Evolutionary conservation across 2,888 invertebrate species (phyloP).

Genomic region (Polyommatus iphigenia): DNA sequence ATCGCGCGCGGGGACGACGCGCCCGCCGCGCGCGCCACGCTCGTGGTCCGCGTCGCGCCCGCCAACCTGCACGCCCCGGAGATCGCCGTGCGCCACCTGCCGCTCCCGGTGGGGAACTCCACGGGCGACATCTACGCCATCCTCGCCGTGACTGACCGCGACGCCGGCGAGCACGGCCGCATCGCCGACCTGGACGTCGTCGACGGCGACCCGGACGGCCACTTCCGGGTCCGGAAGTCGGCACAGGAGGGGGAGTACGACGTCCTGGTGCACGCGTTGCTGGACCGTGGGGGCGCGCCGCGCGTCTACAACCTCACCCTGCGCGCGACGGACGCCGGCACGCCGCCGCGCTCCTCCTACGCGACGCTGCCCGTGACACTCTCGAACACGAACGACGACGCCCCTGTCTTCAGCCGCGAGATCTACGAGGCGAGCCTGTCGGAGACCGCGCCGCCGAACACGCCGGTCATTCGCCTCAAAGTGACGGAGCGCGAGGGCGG

Average conservation of each 20-base stretch:
- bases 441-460: slow-evolving; percentile 93
- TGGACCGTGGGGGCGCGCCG: slow-evolving; percentile 89
- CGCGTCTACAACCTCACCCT: slow-evolving; percentile 93
- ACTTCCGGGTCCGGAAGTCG: slow-evolving; percentile 87
- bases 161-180: slow-evolving; percentile 91
- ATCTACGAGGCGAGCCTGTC: slow-evolving; percentile 92
- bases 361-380: slow-evolving; percentile 90
- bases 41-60: slow-evolving; percentile 87
- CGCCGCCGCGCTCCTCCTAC: slow-evolving; percentile 88
- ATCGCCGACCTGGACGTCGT: slow-evolving; percentile 91
- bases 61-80: slow-evolving; percentile 94
- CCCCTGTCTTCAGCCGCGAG: slow-evolving; percentile 92
- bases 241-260: slow-evolving; percentile 86
- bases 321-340: slow-evolving; percentile 90
- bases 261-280: slow-evolving; percentile 87
- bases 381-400: slow-evolving; percentile 90
- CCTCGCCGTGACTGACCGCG: slow-evolving; percentile 90
- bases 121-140: slow-evolving; percentile 94
- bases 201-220: slow-evolving; percentile 93
- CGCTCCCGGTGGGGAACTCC: slow-evolving; percentile 89
- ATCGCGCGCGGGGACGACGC: slow-evolving; percentile 74
- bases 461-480: slow-evolving; percentile 92
- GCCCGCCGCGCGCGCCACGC: slow-evolving; percentile 88
- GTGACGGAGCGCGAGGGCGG: slow-evolving; percentile 91
- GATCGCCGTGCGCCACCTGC: slow-evolving; percentile 88